A percentile compares a stretch with the other conserved stretches of the same genome.
Conservation (phyloP, 1,140 invertebrate genomes). For the Pararge aegeria region DNA sequence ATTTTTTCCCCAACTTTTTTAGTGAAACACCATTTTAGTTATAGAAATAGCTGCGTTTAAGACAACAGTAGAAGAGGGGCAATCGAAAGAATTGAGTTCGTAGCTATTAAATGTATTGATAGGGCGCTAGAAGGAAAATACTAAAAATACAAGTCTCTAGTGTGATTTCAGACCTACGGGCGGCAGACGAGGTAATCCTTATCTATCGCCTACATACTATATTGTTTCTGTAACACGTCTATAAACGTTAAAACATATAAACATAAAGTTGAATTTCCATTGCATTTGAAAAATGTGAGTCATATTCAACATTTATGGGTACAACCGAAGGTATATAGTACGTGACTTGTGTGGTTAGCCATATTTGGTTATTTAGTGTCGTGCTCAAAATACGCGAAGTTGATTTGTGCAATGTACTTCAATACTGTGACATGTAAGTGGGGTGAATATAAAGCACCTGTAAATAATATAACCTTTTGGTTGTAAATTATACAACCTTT, state of each 20-base stretch:
- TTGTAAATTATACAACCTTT: too few relatives aligned
- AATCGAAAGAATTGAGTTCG: too few relatives aligned
- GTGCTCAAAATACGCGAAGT: constrained; percentile 16
- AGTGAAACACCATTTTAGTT: too few relatives aligned
- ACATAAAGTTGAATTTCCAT: constrained; percentile 30
- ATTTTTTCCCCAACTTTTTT: too few relatives aligned
- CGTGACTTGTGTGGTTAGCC: constrained; percentile 35
- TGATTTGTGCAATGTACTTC: constrained; percentile 10
- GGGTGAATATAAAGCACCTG: too few relatives aligned
- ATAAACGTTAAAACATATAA: constrained; percentile 19
- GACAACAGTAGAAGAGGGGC: too few relatives aligned
- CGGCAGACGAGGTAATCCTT: constrained; percentile 39
- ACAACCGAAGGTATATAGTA: constrained; percentile 33
- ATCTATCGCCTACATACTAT: constrained; percentile 51
- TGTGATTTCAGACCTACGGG: neutral
- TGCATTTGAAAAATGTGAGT: constrained; percentile 24
- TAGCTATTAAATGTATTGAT: too few relatives aligned
- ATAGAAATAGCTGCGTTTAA: too few relatives aligned
- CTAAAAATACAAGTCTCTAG: constrained; percentile 17
- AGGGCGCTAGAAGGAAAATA: too few relatives aligned
- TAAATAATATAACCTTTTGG: too few relatives aligned
- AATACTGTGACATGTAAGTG: neutral
- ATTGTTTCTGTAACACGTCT: constrained; percentile 3
- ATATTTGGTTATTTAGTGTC: constrained; percentile 39
- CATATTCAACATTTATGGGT: constrained; percentile 34